A percentile compares a stretch with the other conserved stretches of the same genome.
These are phyloP conservation scores for Hydroisotoma schaefferi DNA, from an alignment of 2,888 invertebrate species.

Conservation along the genomic window DNA sequence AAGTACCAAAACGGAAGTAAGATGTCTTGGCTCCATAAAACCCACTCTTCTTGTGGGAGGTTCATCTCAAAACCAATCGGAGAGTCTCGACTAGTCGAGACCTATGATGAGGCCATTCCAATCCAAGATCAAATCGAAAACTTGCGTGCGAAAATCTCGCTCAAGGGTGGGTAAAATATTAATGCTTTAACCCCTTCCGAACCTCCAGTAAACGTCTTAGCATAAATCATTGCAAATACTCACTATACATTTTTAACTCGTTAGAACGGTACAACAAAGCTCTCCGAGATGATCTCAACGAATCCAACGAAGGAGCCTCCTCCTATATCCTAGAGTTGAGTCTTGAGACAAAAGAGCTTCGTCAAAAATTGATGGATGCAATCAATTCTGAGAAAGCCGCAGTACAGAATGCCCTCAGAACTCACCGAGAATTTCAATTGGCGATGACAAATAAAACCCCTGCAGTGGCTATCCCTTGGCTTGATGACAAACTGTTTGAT, in stretches of 20 bases:
- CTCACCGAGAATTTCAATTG: conserved; percentile 44
- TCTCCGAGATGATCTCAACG: conserved; percentile 43
- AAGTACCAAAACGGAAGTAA: too few species aligned
- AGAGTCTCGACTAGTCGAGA: conserved; percentile 17
- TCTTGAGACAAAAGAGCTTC: conserved; percentile 40
- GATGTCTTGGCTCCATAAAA: conserved; percentile 36
- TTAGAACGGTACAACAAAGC: conserved; percentile 44
- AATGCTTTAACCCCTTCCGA: too few species aligned
- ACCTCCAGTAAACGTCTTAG: neutral
- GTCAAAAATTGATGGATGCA: conserved; percentile 40
- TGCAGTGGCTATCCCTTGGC: conserved; percentile 42
- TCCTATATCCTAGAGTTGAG: conserved; percentile 41
- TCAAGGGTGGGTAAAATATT: conserved; percentile 31
- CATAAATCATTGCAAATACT: neutral
- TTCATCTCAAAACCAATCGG: conserved; percentile 35
- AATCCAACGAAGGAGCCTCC: conserved; percentile 40
- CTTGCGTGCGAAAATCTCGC: conserved; percentile 44
- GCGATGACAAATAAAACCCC: conserved; percentile 39
- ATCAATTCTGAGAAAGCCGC: conserved; percentile 42
- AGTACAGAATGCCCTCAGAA: conserved; percentile 45
- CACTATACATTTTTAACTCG: neutral
- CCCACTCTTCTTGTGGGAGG: conserved; percentile 38
- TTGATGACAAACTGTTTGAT: conserved; percentile 48
- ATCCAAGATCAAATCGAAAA: conserved; percentile 48
- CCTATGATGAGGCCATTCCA: conserved; percentile 39